These are phyloP conservation scores for Strigamia crassipes DNA, from an alignment of 2,888 invertebrate species.

Conservation along the genomic window DNA sequence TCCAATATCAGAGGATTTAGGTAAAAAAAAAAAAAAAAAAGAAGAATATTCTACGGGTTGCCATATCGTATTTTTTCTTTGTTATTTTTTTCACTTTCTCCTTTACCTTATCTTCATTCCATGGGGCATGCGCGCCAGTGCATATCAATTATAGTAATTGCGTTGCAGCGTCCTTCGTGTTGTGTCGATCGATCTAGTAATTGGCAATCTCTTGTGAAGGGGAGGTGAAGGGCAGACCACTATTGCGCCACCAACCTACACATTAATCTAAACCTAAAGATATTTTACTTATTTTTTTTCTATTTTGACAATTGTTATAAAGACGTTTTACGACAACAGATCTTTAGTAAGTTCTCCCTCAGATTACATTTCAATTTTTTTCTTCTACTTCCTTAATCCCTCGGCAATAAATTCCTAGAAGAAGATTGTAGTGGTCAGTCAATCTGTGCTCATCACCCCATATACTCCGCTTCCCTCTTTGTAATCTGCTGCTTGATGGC, in stretches of 20 bases:
- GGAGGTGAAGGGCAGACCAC: constrained; percentile 42
- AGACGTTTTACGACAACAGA: not conserved
- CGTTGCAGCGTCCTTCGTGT: constrained; percentile 40
- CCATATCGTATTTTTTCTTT: not conserved
- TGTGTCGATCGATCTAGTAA: constrained; percentile 42
- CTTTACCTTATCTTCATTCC: constrained; percentile 35
- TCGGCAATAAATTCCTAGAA: not conserved
- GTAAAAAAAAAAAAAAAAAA: not conserved
- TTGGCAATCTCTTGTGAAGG: constrained; percentile 42
- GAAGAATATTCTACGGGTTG: not conserved
- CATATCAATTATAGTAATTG: constrained; percentile 42
- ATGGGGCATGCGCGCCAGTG: constrained; percentile 35
- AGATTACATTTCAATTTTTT: constrained; percentile 28
- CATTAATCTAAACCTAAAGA: constrained; percentile 18
- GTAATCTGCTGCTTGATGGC: constrained; percentile 40
- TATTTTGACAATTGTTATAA: constrained; percentile 17
- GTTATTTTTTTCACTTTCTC: constrained; percentile 33
- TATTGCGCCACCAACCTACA: constrained; percentile 36
- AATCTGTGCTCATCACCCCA: constrained; percentile 42
- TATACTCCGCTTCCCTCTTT: constrained; percentile 28
- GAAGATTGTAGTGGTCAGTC: constrained; percentile 39
- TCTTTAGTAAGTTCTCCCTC: not conserved
- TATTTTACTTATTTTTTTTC: not conserved
- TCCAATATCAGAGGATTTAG: not conserved
- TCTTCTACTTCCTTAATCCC: not conserved